Base-by-base conservation (phyloP, 1,140 invertebrate species). In the Drosophila sulfurigaster region DNA sequence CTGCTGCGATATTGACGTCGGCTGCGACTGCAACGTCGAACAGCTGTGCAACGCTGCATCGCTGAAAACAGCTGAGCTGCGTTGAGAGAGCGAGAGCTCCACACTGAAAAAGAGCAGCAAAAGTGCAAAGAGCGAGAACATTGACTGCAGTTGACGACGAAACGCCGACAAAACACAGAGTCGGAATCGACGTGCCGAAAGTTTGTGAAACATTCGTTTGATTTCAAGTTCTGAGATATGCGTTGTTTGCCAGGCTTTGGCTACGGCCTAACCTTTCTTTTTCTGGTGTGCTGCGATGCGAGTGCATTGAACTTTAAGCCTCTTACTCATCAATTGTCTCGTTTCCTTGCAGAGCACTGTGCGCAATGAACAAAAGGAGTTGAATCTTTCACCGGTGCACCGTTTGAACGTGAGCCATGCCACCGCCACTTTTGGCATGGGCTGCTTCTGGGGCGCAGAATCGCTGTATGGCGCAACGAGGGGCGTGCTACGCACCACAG, bases 401-500 rank as follows among this genome's bases (percentile, higher is more conserved):
- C 68, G 79, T 25, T 30, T 92, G 41, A 81, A 92, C 49, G 65
- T 81, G 5, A 74, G 68, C n/a, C 66, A 81, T 57, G 82, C 85
- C 5, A 92, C 85, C 5, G 98, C 98, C 1, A 98, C 97, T 1
- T 98, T 99, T 92, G 98, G 97, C 4, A 98, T 99, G 97, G 97
- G 97, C 48, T 99, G 98, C 93, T 99, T 99, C 93, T 99, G 98
- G 98, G 97, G 96, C n/a, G 96, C 97, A 15, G 98, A 99, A 91
- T 96, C 97, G 0, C 93, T 97, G 52, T 99, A 98, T 93, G 98
- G 98, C 2, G 96, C 95, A 45, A 95, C 95, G 35, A 93, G 93
- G 1, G 98, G 98, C 5, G 96, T 99, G 11, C 92, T 98, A 25
- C 94, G 96, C 32, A 99, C 98, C n/a, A 94, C 96, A 79, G 98